Base-by-base conservation (phyloP, 1,140 invertebrate genomes). In the Armadillidium nasatum region DNA sequence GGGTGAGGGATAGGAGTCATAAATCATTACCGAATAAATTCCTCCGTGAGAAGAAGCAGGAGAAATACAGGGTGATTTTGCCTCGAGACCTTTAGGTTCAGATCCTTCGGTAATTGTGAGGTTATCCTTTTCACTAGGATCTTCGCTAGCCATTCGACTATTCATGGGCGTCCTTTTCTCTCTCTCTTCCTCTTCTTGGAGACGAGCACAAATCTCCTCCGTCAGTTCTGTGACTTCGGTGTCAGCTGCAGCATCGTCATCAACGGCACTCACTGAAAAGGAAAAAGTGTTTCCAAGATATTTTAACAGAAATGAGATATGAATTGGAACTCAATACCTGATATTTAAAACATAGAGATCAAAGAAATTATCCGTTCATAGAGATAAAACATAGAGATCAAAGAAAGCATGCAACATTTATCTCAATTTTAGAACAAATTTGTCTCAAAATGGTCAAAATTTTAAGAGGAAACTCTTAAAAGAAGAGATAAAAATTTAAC, bases 41-140 rank as follows among this genome's bases (percentile, higher is more conserved):
- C 94, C 94, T 0, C 94, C 93, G 85, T 94, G 92, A 46, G 91
- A 92, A 82, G 91, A 93, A 6, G 90, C 91, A 0, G 92, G 92
- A 0, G 92, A 93, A 3, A 91, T 89, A 78, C 92, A 93, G 23
- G 86, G 85, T 0, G 89, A 89, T 75, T 87, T 84, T 13, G 87
- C 86, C 21, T 85, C 85, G 44, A 86, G 81, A 77, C 85, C 84
- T 83, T 84, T 82, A 71, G 74, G 72, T 46, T 81, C 80, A n/a
- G 46, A 67, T 10, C 72, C 74, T 11, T 81, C 80, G 9, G 79
- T 78, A n/a, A 81, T 78, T 9, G 75, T 76, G 11, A 81, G 76
- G 4, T 73, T 78, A 45, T 81, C 80, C 73, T 76, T 78, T 66
- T 76, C 73, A 9, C 72, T 78, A 22, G 71, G 71, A 60, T 79